Base-by-base conservation (phyloP, 2,797 vertebrate species). In the Danio jaintianensis region DNA sequence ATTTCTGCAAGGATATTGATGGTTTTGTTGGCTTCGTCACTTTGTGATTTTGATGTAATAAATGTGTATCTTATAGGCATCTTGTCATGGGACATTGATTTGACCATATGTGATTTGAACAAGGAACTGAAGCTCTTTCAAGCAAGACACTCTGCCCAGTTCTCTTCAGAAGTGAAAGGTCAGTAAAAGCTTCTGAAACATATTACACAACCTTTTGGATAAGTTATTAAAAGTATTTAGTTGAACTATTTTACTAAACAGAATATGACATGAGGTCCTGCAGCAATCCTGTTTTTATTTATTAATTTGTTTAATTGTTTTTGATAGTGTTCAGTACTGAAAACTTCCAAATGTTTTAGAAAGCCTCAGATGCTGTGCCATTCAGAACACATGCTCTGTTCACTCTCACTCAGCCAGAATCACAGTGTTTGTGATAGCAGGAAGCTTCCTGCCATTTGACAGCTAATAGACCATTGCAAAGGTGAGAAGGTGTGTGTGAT, bases 101-200 rank as follows among this genome's bases (percentile, higher is more conserved):
- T 93, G 86, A 88, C 89, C 0, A 87, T 90, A 20, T 96, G 95
- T 83, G 94, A 98, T 90, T 91, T 99, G 90, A 93, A 96, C 89
- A 93, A 93, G 86, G 96, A 99, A 79, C 93, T 99, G 86, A 94
- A 92, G 89, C 94, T 96, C 85, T 99, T 99, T 58, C 94, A 96
- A 86, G 92, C 94, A 7, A 89, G 94, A 79, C 98, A 98, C 84
- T 94, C 97, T 7, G 97, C 97, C 63, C 96, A 98, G 79, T 99
- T 98, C 90, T 99, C 97, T 2, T 94, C 96, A 77, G 94, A 97
- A 87, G 95, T 97, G 87, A 95, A 96, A 99, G 97, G 97, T 99
- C 90, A 94, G 97, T 88, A 61, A 53, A 9, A 71, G 12, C 6
- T 56, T 80, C 4, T 4, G 1, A 5, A 16, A 63, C 13, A 47